Conservation (phyloP, 2,113 vertebrate species). For the Onychostruthus taczanowskii region DNA sequence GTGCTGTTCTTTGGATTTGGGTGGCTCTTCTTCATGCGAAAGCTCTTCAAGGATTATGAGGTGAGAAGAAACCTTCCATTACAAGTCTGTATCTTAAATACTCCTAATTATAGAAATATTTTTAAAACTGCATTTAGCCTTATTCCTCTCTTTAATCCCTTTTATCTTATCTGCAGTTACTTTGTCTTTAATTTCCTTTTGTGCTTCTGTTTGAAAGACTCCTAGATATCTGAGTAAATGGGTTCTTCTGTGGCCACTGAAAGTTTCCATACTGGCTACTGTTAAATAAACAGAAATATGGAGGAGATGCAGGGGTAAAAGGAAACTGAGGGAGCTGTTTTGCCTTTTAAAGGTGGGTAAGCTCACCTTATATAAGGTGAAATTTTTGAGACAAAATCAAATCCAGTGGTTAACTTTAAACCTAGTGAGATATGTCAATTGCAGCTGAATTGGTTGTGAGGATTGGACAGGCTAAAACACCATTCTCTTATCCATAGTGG, state of each 20-base stretch:
- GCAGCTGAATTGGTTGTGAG: neutral
- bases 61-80: slow-evolving; percentile 64
- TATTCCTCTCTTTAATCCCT: neutral
- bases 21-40: slow-evolving; percentile 97
- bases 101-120: neutral
- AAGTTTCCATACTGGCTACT: neutral
- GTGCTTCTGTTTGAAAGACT: neutral
- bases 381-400: neutral
- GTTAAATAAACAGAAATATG: neutral
- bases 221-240: neutral
- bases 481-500: neutral
- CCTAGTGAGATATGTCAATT: neutral
- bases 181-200: neutral
- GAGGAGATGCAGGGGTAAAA: neutral
- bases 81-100: neutral
- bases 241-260: neutral
- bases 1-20: slow-evolving; percentile 97
- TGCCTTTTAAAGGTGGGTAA: neutral
- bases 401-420: neutral
- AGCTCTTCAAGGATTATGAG: slow-evolving; percentile 98
- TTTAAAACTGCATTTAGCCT: neutral
- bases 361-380: neutral
- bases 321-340: neutral
- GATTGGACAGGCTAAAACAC: neutral
- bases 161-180: neutral